Evolutionary conservation across 1,140 invertebrate species (phyloP).

Genomic region (Dreissena polymorpha): DNA sequence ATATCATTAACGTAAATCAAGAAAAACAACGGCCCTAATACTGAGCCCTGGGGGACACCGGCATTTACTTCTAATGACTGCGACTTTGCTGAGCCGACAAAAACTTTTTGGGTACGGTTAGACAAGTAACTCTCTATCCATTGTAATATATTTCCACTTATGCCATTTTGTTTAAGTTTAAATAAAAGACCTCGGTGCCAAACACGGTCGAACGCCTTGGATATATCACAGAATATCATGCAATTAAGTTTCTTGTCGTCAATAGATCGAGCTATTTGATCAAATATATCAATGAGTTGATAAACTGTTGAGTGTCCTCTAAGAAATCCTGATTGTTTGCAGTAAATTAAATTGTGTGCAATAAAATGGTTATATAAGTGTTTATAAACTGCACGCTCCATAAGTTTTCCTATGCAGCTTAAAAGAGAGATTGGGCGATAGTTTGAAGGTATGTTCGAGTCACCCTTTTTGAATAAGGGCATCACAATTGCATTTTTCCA

Average conservation of each 20-base stretch:
- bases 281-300: slow-evolving; percentile 27
- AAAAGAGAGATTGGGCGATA: slow-evolving; percentile 34
- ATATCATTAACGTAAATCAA: slow-evolving; percentile 61
- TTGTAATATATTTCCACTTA: slow-evolving; percentile 16
- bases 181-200: slow-evolving; percentile 45
- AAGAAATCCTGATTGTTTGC: slow-evolving; percentile 18
- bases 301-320: slow-evolving; percentile 10
- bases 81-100: slow-evolving; percentile 13
- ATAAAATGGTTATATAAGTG: slow-evolving; percentile 10
- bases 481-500: slow-evolving; percentile 35
- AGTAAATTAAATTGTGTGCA: slow-evolving; percentile 18
- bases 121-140: slow-evolving; percentile 49
- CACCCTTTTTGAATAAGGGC: slow-evolving; percentile 22
- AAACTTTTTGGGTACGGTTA: slow-evolving; percentile 28
- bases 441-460: slow-evolving; percentile 10
- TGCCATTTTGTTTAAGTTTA: slow-evolving; percentile 40
- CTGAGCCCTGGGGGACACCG: slow-evolving; percentile 62
- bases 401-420: slow-evolving; percentile 11
- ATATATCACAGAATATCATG: slow-evolving; percentile 28
- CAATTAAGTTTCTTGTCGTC: slow-evolving; percentile 3
- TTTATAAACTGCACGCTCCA: slow-evolving; percentile 19
- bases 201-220: slow-evolving; percentile 50
- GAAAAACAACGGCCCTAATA: slow-evolving; percentile 58
- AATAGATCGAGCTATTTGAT: slow-evolving; percentile 19
- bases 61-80: slow-evolving; percentile 16